Percentiles rank a stretch among this genome's conserved stretches.
Conservation (phyloP, 37 sponge, comb jelly and placozoan genomes). For the Crambe crambe region DNA sequence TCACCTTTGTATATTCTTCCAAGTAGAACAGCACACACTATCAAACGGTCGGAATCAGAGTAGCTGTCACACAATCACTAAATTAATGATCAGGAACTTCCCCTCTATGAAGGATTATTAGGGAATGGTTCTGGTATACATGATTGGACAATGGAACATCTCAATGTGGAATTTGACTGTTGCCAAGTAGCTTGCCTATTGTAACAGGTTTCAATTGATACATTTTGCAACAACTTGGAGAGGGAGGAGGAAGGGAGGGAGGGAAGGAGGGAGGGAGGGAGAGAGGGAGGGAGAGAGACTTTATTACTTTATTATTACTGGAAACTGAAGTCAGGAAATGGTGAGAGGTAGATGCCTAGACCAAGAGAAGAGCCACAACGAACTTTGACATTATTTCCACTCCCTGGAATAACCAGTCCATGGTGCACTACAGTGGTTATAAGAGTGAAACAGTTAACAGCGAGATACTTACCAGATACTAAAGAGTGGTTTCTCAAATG, state of each 20-base stretch:
- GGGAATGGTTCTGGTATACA: no score
- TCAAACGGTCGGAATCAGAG: constrained; percentile 29
- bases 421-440: constrained; percentile 15
- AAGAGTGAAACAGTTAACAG: neutral
- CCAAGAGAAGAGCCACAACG: constrained; percentile 46
- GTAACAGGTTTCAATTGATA: no score
- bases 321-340: constrained; percentile 35
- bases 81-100: no score
- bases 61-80: no score
- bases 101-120: no score
- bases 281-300: neutral
- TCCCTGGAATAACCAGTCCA: constrained; percentile 51
- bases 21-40: constrained; percentile 50
- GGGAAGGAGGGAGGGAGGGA: constrained; percentile 24
- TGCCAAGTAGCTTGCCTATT: no score
- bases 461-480: neutral
- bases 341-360: constrained; percentile 57
- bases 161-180: no score
- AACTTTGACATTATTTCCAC: constrained; percentile 24
- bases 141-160: no score
- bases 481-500: neutral
- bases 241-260: constrained; percentile 26
- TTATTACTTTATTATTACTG: constrained; percentile 2
- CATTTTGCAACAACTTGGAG: neutral
- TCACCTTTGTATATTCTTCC: constrained; percentile 41